Conservation (phyloP, 2,888 invertebrate genomes). For the Drosophila nigritarsus region DNA sequence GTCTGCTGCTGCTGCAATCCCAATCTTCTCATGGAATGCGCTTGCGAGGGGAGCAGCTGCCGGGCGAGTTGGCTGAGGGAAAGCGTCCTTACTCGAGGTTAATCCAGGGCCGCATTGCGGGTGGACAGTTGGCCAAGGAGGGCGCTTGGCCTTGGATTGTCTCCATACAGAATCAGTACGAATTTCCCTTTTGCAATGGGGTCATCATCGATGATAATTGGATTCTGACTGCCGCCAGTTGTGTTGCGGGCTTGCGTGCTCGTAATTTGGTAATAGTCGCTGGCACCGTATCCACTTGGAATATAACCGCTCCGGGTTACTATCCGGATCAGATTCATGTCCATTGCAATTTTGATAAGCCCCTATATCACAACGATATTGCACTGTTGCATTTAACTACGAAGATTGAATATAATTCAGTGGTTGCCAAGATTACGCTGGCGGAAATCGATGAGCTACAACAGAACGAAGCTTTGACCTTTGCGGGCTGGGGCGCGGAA, state of each 20-base stretch:
- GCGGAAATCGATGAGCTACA: constrained; percentile 78
- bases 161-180: constrained; percentile 69
- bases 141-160: constrained; percentile 78
- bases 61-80: constrained; percentile 34
- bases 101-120: constrained; percentile 59
- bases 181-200: constrained; percentile 76
- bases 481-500: constrained; percentile 88
- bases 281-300: constrained; percentile 69
- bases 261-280: constrained; percentile 51
- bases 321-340: constrained; percentile 48
- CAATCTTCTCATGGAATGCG: constrained; percentile 43
- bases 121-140: constrained; percentile 51
- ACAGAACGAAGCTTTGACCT: constrained; percentile 85
- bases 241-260: constrained; percentile 63
- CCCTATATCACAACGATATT: constrained; percentile 87
- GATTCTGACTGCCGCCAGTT: constrained; percentile 81
- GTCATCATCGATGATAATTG: constrained; percentile 64
- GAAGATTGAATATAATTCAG: constrained; percentile 85
- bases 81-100: neutral
- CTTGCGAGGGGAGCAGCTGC: constrained; percentile 45
- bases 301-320: constrained; percentile 41
- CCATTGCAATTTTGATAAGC: constrained; percentile 75
- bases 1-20: constrained; percentile 9
- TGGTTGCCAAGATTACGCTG: constrained; percentile 86
- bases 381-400: constrained; percentile 87